phyloP scores from a whole-genome alignment of 2,113 vertebrate genomes.

The Octodon degus region DNA sequence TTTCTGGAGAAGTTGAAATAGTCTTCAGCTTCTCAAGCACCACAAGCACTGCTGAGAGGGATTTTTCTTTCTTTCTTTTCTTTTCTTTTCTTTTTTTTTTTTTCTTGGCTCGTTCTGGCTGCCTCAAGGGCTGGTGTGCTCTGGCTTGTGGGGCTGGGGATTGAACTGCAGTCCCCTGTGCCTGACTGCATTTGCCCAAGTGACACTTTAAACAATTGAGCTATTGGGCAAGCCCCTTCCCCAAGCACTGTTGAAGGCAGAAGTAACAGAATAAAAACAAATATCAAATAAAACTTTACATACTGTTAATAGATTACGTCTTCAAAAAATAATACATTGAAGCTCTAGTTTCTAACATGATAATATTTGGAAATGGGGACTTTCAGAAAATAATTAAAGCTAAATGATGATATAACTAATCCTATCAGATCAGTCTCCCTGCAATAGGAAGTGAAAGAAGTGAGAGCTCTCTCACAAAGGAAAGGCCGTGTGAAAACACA shows the following conservation, averaged over 20 bases:
- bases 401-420: background rate
- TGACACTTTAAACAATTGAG: too few relatives aligned
- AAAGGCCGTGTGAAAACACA: background rate
- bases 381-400: background rate
- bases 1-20: background rate
- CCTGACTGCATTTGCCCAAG: too few relatives aligned
- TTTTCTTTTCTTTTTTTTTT: too few relatives aligned
- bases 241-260: background rate
- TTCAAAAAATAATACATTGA: background rate
- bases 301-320: background rate
- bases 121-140: too few relatives aligned
- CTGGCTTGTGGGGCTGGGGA: too few relatives aligned
- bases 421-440: background rate
- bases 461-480: background rate
- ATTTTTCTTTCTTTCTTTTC: too few relatives aligned
- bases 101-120: too few relatives aligned
- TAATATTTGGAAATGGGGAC: background rate
- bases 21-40: background rate
- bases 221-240: too few relatives aligned
- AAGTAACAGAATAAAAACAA: constrained; percentile 5
- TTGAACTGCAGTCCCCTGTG: too few relatives aligned
- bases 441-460: background rate
- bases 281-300: background rate
- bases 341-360: background rate
- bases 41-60: too few relatives aligned